Evolutionary conservation across 2,888 invertebrate genomes (phyloP), one percentile per base, ranked within the genome.

Genomic region (Ennomos fuscantarius): DNA sequence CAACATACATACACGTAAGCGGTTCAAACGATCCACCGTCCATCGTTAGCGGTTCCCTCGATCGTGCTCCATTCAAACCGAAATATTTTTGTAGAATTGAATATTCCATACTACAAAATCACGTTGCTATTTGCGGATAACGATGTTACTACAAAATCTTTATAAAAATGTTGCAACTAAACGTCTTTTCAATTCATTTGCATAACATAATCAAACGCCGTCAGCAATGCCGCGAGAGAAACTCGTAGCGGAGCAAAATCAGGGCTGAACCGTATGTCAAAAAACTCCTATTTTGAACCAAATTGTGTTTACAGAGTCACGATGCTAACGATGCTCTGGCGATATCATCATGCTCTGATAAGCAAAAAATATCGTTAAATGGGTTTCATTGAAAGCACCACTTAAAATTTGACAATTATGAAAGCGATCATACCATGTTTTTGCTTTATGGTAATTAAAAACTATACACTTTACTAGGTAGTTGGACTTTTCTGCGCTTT

Each of bases 171-270:
- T 13, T 13, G 34, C 32, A 13, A 11, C 31, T 39, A 52, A 52
- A 44, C 39, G 44, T 52, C 37, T 44, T 33, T 37, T 52, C 44
- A 37, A 52, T 52, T 52, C 44, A 52, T 52, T 52, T 52, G 51
- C 51, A 52, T 52, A 52, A 52, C 36, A 44, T 41, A 52, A 52
- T 52, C 44, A 33, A 33, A 52, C 43, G 51, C 44, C 43, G 8
- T 32, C 15, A 32, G 11, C 44, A 35, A 31, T n/a, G 13, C 12
- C 35, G 44, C 13, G 31, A 8, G 1, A 1, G 31, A 46, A 40
- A 24, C 12, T 47, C 46, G 12, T 34, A 10, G 31, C 46, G n/a
- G 34, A 44, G 24, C 24, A 24, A 24, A 24, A 24, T 24, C 24
- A 24, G 2, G 24, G 24, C 2, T 6, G 24, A 6, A 24, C 24